These are phyloP conservation scores for Prosopocoilus inquinatus DNA, from an alignment of 2,888 invertebrate species.

Conservation along the genomic window DNA sequence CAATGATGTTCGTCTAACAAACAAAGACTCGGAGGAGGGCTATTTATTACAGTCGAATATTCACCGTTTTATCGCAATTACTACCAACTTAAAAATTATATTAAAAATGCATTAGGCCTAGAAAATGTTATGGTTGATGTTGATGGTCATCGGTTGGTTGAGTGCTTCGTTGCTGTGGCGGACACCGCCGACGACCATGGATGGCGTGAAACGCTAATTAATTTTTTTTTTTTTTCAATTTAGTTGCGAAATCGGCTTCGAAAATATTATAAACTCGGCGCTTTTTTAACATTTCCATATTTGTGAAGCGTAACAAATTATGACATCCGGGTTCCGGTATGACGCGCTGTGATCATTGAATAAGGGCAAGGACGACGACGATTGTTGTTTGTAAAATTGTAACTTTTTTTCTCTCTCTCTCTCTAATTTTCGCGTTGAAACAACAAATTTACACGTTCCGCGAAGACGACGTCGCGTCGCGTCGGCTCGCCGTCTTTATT, in stretches of 20 bases:
- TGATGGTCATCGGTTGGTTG: too few species aligned
- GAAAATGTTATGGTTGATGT: too few species aligned
- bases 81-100: too few species aligned
- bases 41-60: too few species aligned
- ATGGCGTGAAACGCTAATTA: not conserved
- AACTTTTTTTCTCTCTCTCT: constrained; percentile 7
- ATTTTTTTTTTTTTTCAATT: not conserved
- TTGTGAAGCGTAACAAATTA: constrained; percentile 35
- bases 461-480: too few species aligned
- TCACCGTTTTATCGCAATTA: too few species aligned
- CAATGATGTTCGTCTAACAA: too few species aligned
- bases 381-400: constrained; percentile 17
- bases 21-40: too few species aligned
- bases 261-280: constrained; percentile 10
- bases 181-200: not conserved
- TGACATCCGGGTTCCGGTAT: constrained; percentile 36
- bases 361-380: constrained; percentile 27
- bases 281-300: constrained; percentile 26
- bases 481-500: too few species aligned
- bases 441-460: not conserved
- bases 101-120: too few species aligned
- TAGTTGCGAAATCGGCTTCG: constrained; percentile 1
- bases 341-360: constrained; percentile 27
- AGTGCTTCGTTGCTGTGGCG: not conserved
- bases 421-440: not conserved